These are phyloP conservation scores for Boleophthalmus pectinirostris DNA, from an alignment of 2,113 vertebrate species.

Conservation along the genomic window DNA sequence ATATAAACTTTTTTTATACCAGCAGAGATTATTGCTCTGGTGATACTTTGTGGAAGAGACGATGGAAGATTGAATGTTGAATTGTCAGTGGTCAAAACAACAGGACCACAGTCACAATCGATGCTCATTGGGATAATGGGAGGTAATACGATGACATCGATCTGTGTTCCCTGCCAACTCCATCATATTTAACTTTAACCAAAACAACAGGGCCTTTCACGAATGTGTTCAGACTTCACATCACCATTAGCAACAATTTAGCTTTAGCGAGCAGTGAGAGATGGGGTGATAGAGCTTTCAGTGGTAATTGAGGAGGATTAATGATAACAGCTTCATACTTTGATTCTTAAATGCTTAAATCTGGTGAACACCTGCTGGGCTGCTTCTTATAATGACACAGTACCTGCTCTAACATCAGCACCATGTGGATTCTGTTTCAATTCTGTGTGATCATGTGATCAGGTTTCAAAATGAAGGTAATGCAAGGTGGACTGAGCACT, in stretches of 20 bases:
- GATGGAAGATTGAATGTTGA: not conserved
- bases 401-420: slow-evolving; percentile 39
- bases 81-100: not conserved
- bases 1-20: not conserved
- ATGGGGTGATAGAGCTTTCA: slow-evolving; percentile 71
- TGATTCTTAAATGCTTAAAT: slow-evolving; percentile 41
- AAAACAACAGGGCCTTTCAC: not conserved
- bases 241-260: not conserved
- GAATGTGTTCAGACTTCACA: not conserved
- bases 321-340: slow-evolving; percentile 57
- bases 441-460: slow-evolving; percentile 10
- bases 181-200: not conserved
- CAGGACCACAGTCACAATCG: not conserved
- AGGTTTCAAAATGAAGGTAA: not conserved
- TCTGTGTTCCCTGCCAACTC: not conserved
- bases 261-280: slow-evolving; percentile 51
- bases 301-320: slow-evolving; percentile 67
- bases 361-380: slow-evolving; percentile 55
- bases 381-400: slow-evolving; percentile 50
- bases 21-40: not conserved
- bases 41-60: not conserved
- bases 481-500: too few species aligned
- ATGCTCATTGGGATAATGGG: not conserved
- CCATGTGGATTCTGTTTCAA: not conserved
- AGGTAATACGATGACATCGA: not conserved